Base-by-base conservation (phyloP, 2,797 vertebrate species). In the Siniperca scherzeri region DNA sequence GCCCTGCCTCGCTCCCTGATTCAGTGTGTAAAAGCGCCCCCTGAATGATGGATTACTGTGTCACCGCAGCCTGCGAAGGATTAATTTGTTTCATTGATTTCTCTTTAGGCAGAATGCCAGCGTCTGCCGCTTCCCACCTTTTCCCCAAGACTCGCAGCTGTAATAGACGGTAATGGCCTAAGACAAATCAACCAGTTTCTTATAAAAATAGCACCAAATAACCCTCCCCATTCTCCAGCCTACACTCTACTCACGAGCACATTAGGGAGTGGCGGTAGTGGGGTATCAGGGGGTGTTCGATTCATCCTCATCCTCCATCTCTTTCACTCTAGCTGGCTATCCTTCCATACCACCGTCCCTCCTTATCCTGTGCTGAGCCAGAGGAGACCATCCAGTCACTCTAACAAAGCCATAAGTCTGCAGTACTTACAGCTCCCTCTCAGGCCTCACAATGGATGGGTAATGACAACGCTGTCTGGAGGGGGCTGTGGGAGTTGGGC, bases 11-110 rank as follows among this genome's bases (percentile, higher is more conserved):
- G 95, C 97, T 97, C 96, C 96, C 97, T 97, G 97, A 97, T 98
- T 98, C 96, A 96, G 96, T 97, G 96, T 98, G 98, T 98, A 95
- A 98, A 98, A 99, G 98, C 97, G 96, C 96, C 96, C 97, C 95
- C 97, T 97, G 98, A 99, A 98, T 99, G 98, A 99, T 99, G 98
- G 98, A 99, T 99, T 98, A 99, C 97, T 96, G 97, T 99, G 98
- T 99, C 98, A 99, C 97, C 97, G 96, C 96, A 96, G 98, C 96
- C 97, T 98, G 97, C 92, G 89, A 98, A 99, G 98, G 98, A 99
- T 99, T 99, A 99, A 99, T 99, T 99, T 99, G 98, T 99, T 99
- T 99, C 98, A 99, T 99, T 99, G 98, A 99, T 99, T 99, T 99
- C 98, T 99, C 98, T 99, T 99, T 99, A 99, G 98, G 98, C 98